Evolutionary conservation across 2,113 vertebrate species (phyloP), one percentile per base, ranked within the genome.

Genomic region (Thalassarche chlororhynchos): DNA sequence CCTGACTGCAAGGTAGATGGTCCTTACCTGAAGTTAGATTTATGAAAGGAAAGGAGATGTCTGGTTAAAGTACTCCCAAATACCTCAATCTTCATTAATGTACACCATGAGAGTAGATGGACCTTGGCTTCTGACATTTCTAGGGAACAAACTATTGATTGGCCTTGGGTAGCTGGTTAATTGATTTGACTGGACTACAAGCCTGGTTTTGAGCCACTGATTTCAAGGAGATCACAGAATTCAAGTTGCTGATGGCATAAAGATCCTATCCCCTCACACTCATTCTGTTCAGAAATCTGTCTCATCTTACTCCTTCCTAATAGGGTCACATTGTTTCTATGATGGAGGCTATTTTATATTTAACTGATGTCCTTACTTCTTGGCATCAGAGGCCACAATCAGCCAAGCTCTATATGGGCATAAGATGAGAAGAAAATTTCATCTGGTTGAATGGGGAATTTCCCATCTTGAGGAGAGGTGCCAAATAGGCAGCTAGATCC

Each of bases 401-500:
- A 49, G 40, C 80, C 71, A 65, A 57, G 65, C 40, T 92, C 65
- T 97, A 12, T 70, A 69, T 38, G 74, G 86, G 21, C 57, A 38
- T 72, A 82, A 95, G 57, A 89, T 66, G 81, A 96, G 80, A 89
- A 90, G 60, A 90, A 93, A 89, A 77, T 84, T 84, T 79, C 70
- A 61, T 89, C 72, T 82, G 55, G 26, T 82, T 84, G 89, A 82
- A 72, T 5, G 8, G 69, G 86, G 69, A 79, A 61, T 96, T 95
- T 92, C 91, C 76, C 49, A 26, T 87, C 61, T 68, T 40, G 51
- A 89, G 31, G 49, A 55, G 57, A 61, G 57, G 40, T 89, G 69
- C 92, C 61, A 84, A 86, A 52, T n/a, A 75, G 47, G 69, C 95
- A 92, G 89, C 47, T 89, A 51, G 52, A 38, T 71, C 29, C 44